Base-by-base conservation (phyloP, 2,113 vertebrate species). In the Microtus oregoni region DNA sequence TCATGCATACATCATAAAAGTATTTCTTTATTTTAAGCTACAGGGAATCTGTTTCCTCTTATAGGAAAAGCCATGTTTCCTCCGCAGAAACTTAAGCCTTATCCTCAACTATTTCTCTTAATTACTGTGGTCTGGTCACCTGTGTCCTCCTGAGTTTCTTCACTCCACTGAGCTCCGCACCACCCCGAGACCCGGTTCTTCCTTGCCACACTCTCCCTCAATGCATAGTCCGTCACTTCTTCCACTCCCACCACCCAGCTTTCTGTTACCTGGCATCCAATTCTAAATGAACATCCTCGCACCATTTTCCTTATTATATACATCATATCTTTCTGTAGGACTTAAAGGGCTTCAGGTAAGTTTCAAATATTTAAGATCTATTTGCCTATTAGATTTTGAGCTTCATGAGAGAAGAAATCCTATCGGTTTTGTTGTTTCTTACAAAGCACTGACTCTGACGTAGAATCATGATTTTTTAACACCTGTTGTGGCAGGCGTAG, bases 1-100 rank as follows among this genome's bases (percentile, higher is more conserved):
- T 58, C 58, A 41, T 50, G 5, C 1, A 32, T 79, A 89, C 58
- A 61, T 73, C 5, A 55, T 35, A 68, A 28, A 20, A 30, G 3
- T 28, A 67, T 89, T 94, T 95, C 65, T 94, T 41, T 92, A 35
- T 68, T 28, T 86, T 63, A 95, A 28, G 20, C 20, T 58, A 19
- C 14, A 85, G 26, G 28, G 75, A 30, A 52, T 78, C 5, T 26
- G 41, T 47, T 44, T 72, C 85, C 30, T 38, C 10, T 82, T 52
- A 32, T 2, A 70, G n/a, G 26, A 6, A 83, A 75, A n/a, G 26
- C 11, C 38, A 63, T 30, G 12, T n/a, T 94, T 68, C 11, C 26
- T 65, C 82, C 87, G 24, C 32, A 72, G 0, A 68, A 15, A 75
- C 26, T 72, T 90, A 35, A 55, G 35, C 2, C 82, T 90, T 78